Conservation (phyloP, 92 coral and sea anemone genomes). For the Palythoa heliodiscus region DNA sequence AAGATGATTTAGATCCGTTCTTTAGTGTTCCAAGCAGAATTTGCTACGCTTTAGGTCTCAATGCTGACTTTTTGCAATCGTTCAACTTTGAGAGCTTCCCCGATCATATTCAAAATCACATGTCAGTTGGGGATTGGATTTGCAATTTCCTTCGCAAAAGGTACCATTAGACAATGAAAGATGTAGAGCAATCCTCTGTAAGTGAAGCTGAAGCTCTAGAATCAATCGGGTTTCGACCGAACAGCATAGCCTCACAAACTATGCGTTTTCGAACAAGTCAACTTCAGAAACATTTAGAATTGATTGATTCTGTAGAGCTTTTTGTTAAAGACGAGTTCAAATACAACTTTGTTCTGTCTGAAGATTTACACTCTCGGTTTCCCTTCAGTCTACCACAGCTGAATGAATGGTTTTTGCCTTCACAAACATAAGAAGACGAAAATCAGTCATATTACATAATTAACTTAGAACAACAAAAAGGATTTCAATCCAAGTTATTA, state of each 20-base stretch:
- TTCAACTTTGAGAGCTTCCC: conserved; percentile 33
- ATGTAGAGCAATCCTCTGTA: not conserved
- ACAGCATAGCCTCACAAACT: conserved; percentile 28
- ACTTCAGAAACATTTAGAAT: conserved; percentile 43
- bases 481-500: not conserved
- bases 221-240: conserved; percentile 48
- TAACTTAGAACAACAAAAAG: conserved; percentile 40
- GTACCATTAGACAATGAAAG: not conserved
- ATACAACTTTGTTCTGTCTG: conserved; percentile 44
- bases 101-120: conserved; percentile 41
- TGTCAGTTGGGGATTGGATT: conserved; percentile 45
- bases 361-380: conserved; percentile 13
- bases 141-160: conserved; percentile 33
- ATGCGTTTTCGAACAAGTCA: conserved; percentile 27
- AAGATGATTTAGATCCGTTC: not conserved
- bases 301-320: conserved; percentile 49
- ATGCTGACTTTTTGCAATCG: conserved; percentile 49
- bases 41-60: conserved; percentile 54
- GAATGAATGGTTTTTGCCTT: conserved; percentile 27
- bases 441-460: not conserved
- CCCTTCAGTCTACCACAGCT: conserved; percentile 27
- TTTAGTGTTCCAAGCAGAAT: conserved; percentile 24
- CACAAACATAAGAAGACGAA: not conserved
- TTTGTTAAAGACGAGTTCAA: conserved; percentile 58
- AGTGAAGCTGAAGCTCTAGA: conserved; percentile 30